Evolutionary conservation across 2,797 vertebrate genomes (phyloP), one percentile per base, ranked within the genome.

Genomic region (Chaenodraco wilsoni): DNA sequence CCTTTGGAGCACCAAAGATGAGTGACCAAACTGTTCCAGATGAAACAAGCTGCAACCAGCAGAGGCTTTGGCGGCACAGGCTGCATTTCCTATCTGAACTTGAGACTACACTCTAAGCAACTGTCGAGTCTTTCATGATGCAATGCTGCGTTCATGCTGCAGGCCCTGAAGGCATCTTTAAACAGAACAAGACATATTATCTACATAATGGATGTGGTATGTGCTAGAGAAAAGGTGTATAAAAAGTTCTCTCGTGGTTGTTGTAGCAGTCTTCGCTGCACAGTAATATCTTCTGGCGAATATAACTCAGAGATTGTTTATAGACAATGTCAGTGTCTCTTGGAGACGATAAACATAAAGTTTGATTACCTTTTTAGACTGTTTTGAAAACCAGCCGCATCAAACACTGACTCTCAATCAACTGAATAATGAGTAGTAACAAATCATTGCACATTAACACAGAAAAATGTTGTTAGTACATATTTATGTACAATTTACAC

Each of bases 111-210:
- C 37, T 37, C 40, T 69, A 40, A 64, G 70, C 65, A 50, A 45
- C 77, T 84, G 79, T 81, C 83, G 82, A 69, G 59, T 12, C 71
- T 86, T 83, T 88, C 81, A 85, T 88, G 85, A 87, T 86, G 87
- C 86, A 90, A 89, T 69, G 77, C 73, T 78, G 68, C 13, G 58
- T 78, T 84, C 69, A 76, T 50, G 65, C 74, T 74, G 75, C 56
- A 45, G 44, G 19, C 52, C 87, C 78, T 3, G 27, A 13, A 74
- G 84, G 72, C 74, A 81, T 52, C 77, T 78, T 76, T 78, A 66
- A 83, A 84, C 76, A 65, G 65, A 86, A 71, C 78, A 67, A 82
- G 62, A 71, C 65, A 60, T 65, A 57, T 85, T 65, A 57, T 85
- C 76, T 67, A 55, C 67, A 58, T 61, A 79, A 68, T 69, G 46